Evolutionary conservation across 2,797 vertebrate species (phyloP), one percentile per base, ranked within the genome.

Genomic region (Petrocephalus schoutedeni): DNA sequence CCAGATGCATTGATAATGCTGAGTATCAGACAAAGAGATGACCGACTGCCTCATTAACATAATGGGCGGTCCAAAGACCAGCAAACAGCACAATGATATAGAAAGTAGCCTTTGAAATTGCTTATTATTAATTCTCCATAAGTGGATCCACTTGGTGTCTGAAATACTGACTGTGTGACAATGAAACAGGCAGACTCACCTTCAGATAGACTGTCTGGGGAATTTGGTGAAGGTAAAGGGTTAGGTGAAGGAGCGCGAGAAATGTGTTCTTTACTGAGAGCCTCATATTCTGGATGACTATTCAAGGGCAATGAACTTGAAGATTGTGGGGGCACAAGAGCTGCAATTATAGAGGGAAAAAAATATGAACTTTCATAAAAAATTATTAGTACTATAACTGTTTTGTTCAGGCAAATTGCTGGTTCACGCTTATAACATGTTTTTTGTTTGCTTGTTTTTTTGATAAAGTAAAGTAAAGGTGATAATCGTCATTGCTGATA

Each of bases 11-110:
- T 90, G 90, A 90, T 74, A n/a, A 14, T 8, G 16, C 16, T 82
- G n/a, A 80, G 41, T 80, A 21, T 51, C 53, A 28, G 53, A 12
- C 21, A 23, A 32, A 67, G 86, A 88, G 90, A 87, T 89, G 90
- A 87, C 85, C 80, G 56, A 28, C 71, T 89, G 54, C 16, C 85
- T 28, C 86, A 85, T 74, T 59, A 36, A 86, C 67, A 87, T 71
- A 3, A 85, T 54, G 36, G 87, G 86, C 23, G 57, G 90, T 89
- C 87, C 91, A 57, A 74, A 88, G 85, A 23, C 49, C 36, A 88
- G 59, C 64, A 67, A 64, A 83, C 6, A 32, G 8, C 23, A 51
- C 59, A 56, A n/a, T 28, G 23, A 67, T 77, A 88, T 54, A 88
- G 36, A 82, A n/a, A 6, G 10, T 83, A 53, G 21, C 59, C 14